Evolutionary conservation across 2,113 vertebrate species (phyloP), one percentile per base, ranked within the genome.

Genomic region (Daubentonia madagascariensis): DNA sequence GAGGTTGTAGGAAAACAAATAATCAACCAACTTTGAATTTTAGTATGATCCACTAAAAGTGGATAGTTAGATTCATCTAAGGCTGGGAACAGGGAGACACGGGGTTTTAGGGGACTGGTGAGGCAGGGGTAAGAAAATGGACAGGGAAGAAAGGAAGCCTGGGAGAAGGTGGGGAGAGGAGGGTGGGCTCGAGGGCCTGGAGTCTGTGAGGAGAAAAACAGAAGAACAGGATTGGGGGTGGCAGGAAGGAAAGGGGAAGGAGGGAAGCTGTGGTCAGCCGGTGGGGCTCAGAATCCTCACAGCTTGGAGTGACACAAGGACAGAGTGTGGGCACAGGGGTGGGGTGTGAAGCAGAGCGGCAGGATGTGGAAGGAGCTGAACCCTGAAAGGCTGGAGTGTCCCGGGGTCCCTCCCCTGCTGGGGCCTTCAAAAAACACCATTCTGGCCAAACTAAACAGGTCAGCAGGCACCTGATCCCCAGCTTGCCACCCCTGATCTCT

Each of bases 11-110:
- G 45, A 78, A 89, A 93, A 57, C 57, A 88, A 96, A 68, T 61
- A 84, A 84, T 88, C 45, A 87, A 84, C 43, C 25, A 75, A 65
- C 72, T 94, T 96, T 76, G 32, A 70, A n/a, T 85, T 92, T 96
- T 85, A 89, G 18, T 23, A 76, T 72, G 65, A 76, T 81, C 20
- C 14, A 9, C 52, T 72, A 35, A 63, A 85, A 30, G 18, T 89
- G 43, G 10, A 85, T 85, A 72, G 25, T 79, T 54, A 79, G 63
- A 93, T 85, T 85, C 30, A 79, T 40, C 32, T 54, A 91, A 89
- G 37, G 14, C 50, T 89, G 59, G 30, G 23, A 81, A 85, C 28
- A 59, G 43, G 11, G 16, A 97, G 65, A 48, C 3, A 12, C 50
- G 57, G 43, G 32, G 9, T 52, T 72, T 70, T 79, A 73, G 28